These are phyloP conservation scores for Imbricaverruca yamaguchii DNA, from an alignment of 2,888 invertebrate genomes.

Conservation along the genomic window DNA sequence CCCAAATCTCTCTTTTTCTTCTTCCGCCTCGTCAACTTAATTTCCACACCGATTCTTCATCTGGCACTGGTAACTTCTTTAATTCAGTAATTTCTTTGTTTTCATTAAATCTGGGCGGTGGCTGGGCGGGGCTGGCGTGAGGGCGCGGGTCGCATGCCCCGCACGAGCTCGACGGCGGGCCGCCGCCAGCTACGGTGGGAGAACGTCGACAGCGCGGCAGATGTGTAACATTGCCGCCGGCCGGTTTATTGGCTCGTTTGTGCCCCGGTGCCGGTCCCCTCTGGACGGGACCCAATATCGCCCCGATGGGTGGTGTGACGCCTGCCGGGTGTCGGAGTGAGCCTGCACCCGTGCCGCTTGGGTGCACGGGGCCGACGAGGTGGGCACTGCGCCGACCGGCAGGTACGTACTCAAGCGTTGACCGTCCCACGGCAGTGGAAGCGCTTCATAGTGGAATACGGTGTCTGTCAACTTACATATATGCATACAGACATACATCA, in stretches of 20 bases:
- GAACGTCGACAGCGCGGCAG: neutral
- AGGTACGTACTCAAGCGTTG: no score
- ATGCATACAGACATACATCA: no score
- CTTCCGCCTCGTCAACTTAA: slow-evolving; percentile 21
- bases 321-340: no score
- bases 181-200: neutral
- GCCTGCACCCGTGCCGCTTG: no score
- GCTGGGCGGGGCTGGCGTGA: neutral
- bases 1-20: slow-evolving; percentile 20
- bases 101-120: slow-evolving; percentile 6
- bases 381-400: no score
- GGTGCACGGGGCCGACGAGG: no score
- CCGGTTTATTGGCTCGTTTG: neutral
- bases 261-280: neutral
- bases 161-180: neutral
- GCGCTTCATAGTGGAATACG: no score
- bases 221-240: neutral
- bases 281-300: neutral
- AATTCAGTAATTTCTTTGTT: slow-evolving; percentile 21
- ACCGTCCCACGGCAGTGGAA: no score
- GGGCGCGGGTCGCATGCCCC: neutral
- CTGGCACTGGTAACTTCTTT: slow-evolving; percentile 22
- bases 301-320: neutral
- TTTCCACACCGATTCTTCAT: slow-evolving; percentile 16
- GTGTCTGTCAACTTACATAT: no score